phyloP scores from a whole-genome alignment of 2,888 invertebrate genomes.

The Apamea sordens region DNA sequence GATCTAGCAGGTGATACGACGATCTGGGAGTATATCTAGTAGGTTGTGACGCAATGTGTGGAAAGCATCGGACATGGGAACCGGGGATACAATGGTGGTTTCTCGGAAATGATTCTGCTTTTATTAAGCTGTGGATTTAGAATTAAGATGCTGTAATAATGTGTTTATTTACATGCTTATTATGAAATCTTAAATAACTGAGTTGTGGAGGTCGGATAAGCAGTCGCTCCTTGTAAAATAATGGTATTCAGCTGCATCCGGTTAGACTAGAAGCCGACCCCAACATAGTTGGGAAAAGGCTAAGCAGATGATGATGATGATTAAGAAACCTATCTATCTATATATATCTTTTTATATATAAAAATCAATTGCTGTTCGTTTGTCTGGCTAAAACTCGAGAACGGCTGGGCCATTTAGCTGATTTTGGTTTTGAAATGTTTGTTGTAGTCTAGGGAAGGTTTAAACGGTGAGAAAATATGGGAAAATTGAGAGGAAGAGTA shows the following conservation, averaged over 20 bases:
- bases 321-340: background rate
- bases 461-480: no score
- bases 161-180: background rate
- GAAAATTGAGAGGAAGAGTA: no score
- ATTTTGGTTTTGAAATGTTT: no score
- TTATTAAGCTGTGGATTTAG: constrained; percentile 26
- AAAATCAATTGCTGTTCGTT: no score
- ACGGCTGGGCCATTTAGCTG: no score
- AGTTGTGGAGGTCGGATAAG: background rate
- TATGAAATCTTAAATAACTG: background rate
- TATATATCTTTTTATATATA: no score
- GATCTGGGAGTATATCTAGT: constrained; percentile 23
- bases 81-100: constrained; percentile 44
- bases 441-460: no score
- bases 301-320: background rate
- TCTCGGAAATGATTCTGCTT: constrained; percentile 33
- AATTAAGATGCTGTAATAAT: background rate
- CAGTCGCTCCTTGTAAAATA: no score
- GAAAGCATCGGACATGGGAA: constrained; percentile 54
- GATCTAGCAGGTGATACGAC: constrained; percentile 62
- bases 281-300: background rate
- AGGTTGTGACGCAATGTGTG: constrained; percentile 55
- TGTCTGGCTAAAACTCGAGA: no score
- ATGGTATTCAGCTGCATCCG: background rate
- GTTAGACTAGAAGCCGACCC: background rate